These are phyloP conservation scores for Serilophus lunatus DNA, from an alignment of 2,113 vertebrate genomes.

Conservation along the genomic window DNA sequence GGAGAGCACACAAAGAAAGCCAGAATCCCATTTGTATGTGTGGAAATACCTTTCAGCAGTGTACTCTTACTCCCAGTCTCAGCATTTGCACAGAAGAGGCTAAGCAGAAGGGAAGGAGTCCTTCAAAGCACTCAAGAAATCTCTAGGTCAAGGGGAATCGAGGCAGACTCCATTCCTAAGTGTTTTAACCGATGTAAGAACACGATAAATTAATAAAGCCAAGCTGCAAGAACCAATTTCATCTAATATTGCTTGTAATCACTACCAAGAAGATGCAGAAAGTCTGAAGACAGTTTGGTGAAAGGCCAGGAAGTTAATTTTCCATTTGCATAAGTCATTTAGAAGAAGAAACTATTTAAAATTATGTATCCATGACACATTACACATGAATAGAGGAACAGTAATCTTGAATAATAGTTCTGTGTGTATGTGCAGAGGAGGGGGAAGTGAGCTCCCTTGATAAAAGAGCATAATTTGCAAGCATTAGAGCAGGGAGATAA, in stretches of 20 bases:
- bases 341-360: slow-evolving; percentile 51
- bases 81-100: not conserved
- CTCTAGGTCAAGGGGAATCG: slow-evolving; percentile 10
- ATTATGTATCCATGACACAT: slow-evolving; percentile 52
- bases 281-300: slow-evolving; percentile 14
- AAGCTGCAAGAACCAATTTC: not conserved
- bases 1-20: not conserved
- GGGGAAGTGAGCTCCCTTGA: slow-evolving; percentile 15
- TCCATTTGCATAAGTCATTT: slow-evolving; percentile 52
- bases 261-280: not conserved
- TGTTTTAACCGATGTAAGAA: slow-evolving; percentile 13
- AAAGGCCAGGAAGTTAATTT: slow-evolving; percentile 51
- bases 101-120: not conserved
- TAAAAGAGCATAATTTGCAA: slow-evolving; percentile 50
- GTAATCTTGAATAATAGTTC: slow-evolving; percentile 55
- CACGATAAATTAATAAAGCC: slow-evolving; percentile 23
- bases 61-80: not conserved
- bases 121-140: not conserved
- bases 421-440: not conserved
- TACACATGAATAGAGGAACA: slow-evolving; percentile 42
- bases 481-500: not conserved
- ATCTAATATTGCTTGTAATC: slow-evolving; percentile 17
- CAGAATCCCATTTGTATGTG: not conserved
- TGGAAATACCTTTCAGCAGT: not conserved
- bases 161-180: not conserved